These are phyloP conservation scores for Microcebus murinus DNA, from an alignment of 2,113 vertebrate species.

Conservation along the genomic window DNA sequence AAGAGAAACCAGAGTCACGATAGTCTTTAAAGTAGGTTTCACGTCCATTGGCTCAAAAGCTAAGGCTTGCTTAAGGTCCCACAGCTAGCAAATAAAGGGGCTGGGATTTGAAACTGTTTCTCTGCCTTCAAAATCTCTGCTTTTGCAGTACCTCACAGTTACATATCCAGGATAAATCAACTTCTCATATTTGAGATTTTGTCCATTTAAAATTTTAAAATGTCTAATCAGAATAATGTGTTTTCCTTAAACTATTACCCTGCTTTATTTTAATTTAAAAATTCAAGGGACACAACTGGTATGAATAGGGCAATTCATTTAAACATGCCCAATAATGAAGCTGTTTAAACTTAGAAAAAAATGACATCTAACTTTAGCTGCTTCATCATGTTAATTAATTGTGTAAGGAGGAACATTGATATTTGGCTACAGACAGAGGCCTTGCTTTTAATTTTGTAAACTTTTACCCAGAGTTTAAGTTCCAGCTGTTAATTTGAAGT, in stretches of 20 bases:
- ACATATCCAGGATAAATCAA: not conserved
- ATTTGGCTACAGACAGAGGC: not conserved
- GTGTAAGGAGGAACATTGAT: not conserved
- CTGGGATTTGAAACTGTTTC: not conserved
- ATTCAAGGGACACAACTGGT: not conserved
- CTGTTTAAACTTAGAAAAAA: not conserved
- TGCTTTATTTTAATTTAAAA: slow-evolving; percentile 39
- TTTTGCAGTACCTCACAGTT: not conserved
- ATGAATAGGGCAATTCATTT: not conserved
- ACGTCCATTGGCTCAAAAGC: not conserved
- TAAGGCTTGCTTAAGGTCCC: not conserved
- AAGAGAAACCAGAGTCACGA: too few relatives aligned
- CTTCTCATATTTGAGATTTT: not conserved
- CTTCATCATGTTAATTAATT: not conserved
- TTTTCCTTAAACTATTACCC: not conserved
- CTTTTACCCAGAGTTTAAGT: slow-evolving; percentile 12
- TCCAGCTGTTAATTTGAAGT: not conserved
- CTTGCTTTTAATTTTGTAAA: not conserved
- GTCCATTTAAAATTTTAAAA: not conserved
- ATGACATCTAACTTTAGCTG: not conserved
- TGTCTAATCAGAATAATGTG: not conserved
- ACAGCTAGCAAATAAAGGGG: not conserved
- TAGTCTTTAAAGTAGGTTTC: not conserved
- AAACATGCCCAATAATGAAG: not conserved
- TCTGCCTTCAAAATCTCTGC: not conserved